These are phyloP conservation scores for Andrena cerasifolii DNA, from an alignment of 1,140 invertebrate genomes.

Conservation along the genomic window DNA sequence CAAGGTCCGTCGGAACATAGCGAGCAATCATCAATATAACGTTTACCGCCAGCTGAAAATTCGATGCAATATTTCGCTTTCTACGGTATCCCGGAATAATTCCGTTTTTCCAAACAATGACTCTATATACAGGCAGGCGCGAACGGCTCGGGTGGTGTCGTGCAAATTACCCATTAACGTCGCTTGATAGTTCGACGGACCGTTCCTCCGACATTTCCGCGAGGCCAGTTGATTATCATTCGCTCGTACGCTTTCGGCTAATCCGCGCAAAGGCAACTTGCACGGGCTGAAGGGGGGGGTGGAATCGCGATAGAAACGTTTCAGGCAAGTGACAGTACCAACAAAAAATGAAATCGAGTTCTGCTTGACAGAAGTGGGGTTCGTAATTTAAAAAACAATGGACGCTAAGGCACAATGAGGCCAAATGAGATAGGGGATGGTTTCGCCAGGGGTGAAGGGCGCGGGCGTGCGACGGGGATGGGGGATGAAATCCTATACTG, in stretches of 20 bases:
- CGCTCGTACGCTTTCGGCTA: slow-evolving; percentile 52
- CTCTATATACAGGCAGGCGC: background rate
- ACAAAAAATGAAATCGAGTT: slow-evolving; percentile 80
- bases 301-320: slow-evolving; percentile 71
- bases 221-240: slow-evolving; percentile 56
- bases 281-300: background rate
- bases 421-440: slow-evolving; percentile 81
- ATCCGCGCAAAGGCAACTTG: slow-evolving; percentile 57
- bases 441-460: slow-evolving; percentile 70
- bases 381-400: slow-evolving; percentile 83
- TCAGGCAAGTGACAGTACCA: slow-evolving; percentile 76
- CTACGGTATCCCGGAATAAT: slow-evolving; percentile 19
- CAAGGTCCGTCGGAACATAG: background rate
- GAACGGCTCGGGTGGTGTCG: background rate
- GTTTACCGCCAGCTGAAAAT: background rate
- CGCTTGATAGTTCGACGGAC: slow-evolving; percentile 44
- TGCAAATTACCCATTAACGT: slow-evolving; percentile 48
- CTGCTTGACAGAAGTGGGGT: slow-evolving; percentile 77
- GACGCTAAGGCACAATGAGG: slow-evolving; percentile 80
- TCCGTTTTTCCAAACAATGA: slow-evolving; percentile 31
- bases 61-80: slow-evolving; percentile 41
- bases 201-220: slow-evolving; percentile 12
- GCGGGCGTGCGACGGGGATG: slow-evolving; percentile 55
- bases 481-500: slow-evolving; percentile 80
- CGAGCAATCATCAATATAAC: slow-evolving; percentile 25